These are phyloP conservation scores for Irena cyanogastra DNA, from an alignment of 2,113 vertebrate species.

Conservation along the genomic window DNA sequence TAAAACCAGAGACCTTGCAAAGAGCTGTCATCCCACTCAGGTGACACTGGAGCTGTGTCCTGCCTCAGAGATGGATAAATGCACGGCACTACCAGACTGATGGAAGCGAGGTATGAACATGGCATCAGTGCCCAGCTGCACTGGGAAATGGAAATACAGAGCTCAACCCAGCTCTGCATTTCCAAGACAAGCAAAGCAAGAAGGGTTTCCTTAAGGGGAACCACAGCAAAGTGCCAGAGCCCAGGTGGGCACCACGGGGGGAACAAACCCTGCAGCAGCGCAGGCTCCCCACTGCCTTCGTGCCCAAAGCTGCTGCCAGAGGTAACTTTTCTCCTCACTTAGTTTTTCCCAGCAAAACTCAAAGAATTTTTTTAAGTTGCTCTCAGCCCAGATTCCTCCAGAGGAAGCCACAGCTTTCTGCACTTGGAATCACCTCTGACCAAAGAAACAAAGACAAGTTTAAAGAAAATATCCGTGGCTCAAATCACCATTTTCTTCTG, in stretches of 20 bases:
- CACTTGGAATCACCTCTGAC: not conserved
- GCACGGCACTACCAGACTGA: not conserved
- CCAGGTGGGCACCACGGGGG: rapidly evolving
- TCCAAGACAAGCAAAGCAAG: not conserved
- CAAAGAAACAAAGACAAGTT: not conserved
- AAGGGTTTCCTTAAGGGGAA: not conserved
- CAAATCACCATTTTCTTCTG: not conserved
- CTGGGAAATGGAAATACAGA: not conserved
- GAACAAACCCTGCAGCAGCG: rapidly evolving
- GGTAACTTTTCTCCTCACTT: not conserved
- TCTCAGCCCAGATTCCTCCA: not conserved
- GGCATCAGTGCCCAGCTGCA: not conserved
- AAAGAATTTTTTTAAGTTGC: not conserved
- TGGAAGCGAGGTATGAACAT: rapidly evolving
- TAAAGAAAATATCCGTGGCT: not conserved
- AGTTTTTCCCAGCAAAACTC: not conserved
- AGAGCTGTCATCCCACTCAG: not conserved
- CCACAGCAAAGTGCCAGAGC: not conserved
- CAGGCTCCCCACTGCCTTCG: rapidly evolving
- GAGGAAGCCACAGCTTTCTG: not conserved
- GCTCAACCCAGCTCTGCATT: not conserved
- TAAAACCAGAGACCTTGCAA: not conserved
- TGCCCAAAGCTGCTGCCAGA: not conserved
- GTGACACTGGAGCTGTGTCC: not conserved
- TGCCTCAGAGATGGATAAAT: not conserved